Conservation (phyloP, 2,113 vertebrate genomes). For the Ameiurus melas region DNA sequence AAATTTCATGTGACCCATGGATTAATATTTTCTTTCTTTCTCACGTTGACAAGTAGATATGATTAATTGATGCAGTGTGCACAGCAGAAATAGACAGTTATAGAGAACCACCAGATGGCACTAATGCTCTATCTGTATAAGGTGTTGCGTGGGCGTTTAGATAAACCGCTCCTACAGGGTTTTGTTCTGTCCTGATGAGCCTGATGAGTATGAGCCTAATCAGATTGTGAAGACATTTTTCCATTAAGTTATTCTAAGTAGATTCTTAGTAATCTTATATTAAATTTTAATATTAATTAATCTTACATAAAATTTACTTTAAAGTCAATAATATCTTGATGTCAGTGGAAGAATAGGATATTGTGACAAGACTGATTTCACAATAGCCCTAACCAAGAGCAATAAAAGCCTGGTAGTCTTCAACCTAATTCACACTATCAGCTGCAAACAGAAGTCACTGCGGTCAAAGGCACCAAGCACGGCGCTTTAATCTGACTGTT, state of each 20-base stretch:
- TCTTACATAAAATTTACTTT: neutral
- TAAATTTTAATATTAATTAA: neutral
- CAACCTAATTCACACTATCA: constrained; percentile 32
- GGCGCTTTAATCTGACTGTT: constrained; percentile 19
- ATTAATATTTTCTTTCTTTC: neutral
- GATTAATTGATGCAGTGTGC: neutral
- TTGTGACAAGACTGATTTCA: constrained; percentile 21
- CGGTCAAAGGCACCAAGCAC: constrained; percentile 23
- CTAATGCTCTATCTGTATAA: constrained; percentile 15
- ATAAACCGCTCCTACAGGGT: neutral
- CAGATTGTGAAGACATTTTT: neutral
- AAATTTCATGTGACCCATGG: neutral
- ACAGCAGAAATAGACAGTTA: neutral
- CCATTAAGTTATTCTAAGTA: neutral
- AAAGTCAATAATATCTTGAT: neutral
- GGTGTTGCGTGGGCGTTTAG: neutral
- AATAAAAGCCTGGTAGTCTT: constrained; percentile 30
- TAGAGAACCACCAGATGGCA: constrained; percentile 42
- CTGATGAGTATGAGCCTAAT: neutral
- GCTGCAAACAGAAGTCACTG: constrained; percentile 13
- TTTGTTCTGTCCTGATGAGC: constrained; percentile 3
- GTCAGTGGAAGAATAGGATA: constrained; percentile 1
- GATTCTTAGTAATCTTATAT: neutral
- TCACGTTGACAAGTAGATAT: neutral
- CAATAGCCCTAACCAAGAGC: constrained; percentile 23